Base-by-base conservation (phyloP, 2,797 vertebrate genomes). In the Telmatherina bonti region DNA sequence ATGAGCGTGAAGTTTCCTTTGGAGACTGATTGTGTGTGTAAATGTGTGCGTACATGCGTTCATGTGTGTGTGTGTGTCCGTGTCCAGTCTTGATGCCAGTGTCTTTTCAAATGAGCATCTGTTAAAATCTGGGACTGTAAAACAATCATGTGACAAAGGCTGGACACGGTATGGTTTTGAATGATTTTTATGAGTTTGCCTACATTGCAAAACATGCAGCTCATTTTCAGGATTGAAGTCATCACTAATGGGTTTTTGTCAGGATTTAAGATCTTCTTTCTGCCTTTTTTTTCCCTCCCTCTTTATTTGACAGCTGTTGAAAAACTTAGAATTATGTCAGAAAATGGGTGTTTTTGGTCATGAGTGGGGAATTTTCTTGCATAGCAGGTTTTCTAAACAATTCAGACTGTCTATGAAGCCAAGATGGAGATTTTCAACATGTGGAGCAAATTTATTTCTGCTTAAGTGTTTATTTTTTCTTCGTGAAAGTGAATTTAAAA, bases 191-290 rank as follows among this genome's bases (percentile, higher is more conserved):
- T 62, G 55, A 70, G 69, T 56, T 62, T 71, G 74, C 64, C 66
- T 45, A 10, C 38, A 36, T 68, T 77, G 62, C 27, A 55, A 80
- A 78, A 72, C 57, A 54, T 76, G 78, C 72, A 80, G 83, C 80
- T 88, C 58, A 82, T 85, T 83, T 85, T 81, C 43, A 68, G 70
- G 72, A 84, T 76, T 83, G 70, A 82, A 85, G 62, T 80, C 71
- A 81, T 78, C 43, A 49, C 64, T 70, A 71, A 81, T 73, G 80
- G 72, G 53, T 82, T 78, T 74, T 78, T 82, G 36, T 80, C 79
- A 59, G 62, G 70, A 85, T 83, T 80, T 79, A 84, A 67, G 38
- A 73, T 75, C 4, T 6, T 38, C 56, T 53, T 66, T 36, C 62
- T 57, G 36, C 66, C 68, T 45, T 67, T 83, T 85, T 45, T 67